Percentiles rank a stretch among this genome's conserved stretches.
Evolutionary conservation across 92 coral and sea anemone species (phyloP).

Genomic region (Epizoanthus scotinus): DNA sequence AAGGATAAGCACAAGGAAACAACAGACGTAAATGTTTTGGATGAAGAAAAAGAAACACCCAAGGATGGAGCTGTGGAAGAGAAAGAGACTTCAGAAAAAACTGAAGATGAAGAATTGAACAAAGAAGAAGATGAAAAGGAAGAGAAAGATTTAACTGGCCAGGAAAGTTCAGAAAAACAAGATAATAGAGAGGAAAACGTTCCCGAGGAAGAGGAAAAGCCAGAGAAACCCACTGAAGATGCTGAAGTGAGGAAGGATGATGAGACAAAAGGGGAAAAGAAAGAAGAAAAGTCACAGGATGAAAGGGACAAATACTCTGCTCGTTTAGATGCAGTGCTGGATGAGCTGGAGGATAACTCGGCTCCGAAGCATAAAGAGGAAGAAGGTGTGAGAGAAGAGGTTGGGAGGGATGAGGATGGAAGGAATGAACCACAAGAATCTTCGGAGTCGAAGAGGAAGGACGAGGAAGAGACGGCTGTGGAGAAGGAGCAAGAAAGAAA

Average conservation of each 20-base stretch:
- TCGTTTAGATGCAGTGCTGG: constrained; percentile 84
- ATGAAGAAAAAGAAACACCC: constrained; percentile 34
- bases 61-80: constrained; percentile 44
- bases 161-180: constrained; percentile 10
- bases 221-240: constrained; percentile 3
- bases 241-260: constrained; percentile 22
- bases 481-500: constrained; percentile 40
- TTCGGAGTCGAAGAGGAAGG: neutral
- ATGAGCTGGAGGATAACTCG: constrained; percentile 20
- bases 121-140: constrained; percentile 33
- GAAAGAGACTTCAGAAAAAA: constrained; percentile 9
- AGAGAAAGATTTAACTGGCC: constrained; percentile 14
- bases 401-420: neutral
- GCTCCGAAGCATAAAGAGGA: constrained; percentile 37
- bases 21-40: constrained; percentile 14
- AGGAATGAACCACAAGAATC: neutral
- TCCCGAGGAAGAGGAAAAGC: constrained; percentile 1
- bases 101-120: constrained; percentile 10
- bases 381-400: constrained; percentile 9
- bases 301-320: constrained; percentile 81
- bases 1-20: constrained; percentile 8
- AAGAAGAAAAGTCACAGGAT: constrained; percentile 20
- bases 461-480: constrained; percentile 41
- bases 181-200: constrained; percentile 39
- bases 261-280: constrained; percentile 38